Percentiles rank a stretch among this genome's conserved stretches.
These are phyloP conservation scores for Falco rusticolus DNA, from an alignment of 2,797 vertebrate species.

Conservation along the genomic window DNA sequence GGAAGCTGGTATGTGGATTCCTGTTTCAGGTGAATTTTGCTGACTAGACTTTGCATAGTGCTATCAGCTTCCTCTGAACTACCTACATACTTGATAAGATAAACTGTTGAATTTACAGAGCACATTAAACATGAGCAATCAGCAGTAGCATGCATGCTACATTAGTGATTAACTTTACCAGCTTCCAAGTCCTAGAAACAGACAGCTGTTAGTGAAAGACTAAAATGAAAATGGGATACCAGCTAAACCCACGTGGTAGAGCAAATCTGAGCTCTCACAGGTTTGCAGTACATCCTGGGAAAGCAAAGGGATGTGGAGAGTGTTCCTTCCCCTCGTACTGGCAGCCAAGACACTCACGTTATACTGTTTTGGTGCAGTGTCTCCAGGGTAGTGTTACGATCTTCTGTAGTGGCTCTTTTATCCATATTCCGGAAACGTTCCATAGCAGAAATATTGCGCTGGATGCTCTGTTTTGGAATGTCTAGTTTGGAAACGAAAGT, in stretches of 20 bases:
- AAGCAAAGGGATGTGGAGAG: not conserved
- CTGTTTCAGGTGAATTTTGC: not conserved
- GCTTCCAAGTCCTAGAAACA: not conserved
- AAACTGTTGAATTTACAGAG: not conserved
- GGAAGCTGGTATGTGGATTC: not conserved
- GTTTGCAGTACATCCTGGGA: not conserved
- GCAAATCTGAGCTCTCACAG: not conserved
- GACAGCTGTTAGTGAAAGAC: not conserved
- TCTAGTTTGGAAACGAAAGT: constrained; percentile 95
- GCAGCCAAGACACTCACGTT: constrained; percentile 81
- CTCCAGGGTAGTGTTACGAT: constrained; percentile 93
- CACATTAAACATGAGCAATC: not conserved
- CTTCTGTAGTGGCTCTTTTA: constrained; percentile 95
- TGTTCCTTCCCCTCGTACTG: rapidly evolving
- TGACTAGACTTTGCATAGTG: not conserved
- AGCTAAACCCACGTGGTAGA: not conserved
- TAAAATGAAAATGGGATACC: not conserved
- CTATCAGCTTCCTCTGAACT: not conserved
- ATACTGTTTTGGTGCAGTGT: constrained; percentile 97
- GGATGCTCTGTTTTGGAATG: constrained; percentile 97
- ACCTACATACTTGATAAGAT: not conserved
- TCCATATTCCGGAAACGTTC: constrained; percentile 99
- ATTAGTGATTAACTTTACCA: not conserved
- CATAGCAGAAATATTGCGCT: constrained; percentile 98
- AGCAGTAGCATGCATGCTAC: not conserved